Evolutionary conservation across 2,113 vertebrate species (phyloP).

Genomic region (Callionymus lyra): DNA sequence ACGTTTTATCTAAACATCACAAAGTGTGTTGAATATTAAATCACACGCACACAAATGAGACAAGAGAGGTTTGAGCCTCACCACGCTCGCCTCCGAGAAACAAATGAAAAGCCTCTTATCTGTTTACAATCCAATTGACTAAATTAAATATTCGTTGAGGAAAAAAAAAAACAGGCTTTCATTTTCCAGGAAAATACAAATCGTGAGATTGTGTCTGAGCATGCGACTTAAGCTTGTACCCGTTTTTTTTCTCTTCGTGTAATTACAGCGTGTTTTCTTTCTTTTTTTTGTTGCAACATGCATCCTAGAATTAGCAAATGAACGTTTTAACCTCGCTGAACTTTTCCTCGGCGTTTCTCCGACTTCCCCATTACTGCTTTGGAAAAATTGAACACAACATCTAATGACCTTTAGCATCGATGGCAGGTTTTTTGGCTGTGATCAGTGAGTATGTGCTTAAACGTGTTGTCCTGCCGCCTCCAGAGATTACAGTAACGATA

Average conservation of each 20-base stretch:
- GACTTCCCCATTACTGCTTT: slow-evolving; percentile 47
- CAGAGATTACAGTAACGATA: slow-evolving; percentile 69
- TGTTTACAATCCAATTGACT: slow-evolving; percentile 25
- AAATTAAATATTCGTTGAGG: slow-evolving; percentile 35
- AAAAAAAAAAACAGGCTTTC: slow-evolving; percentile 37
- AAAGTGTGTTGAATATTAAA: too few species aligned
- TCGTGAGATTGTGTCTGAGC: slow-evolving; percentile 22
- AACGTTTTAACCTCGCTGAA: slow-evolving; percentile 62
- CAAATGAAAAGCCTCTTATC: slow-evolving; percentile 6
- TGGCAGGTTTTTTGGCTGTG: slow-evolving; percentile 63
- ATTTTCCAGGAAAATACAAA: slow-evolving; percentile 47
- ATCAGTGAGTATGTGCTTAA: slow-evolving; percentile 63
- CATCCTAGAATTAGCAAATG: slow-evolving; percentile 66
- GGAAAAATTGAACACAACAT: slow-evolving; percentile 49
- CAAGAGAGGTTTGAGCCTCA: too few species aligned
- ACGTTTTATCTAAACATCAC: too few species aligned
- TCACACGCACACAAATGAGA: too few species aligned
- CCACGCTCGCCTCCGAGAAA: too few species aligned
- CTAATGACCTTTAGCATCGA: slow-evolving; percentile 68
- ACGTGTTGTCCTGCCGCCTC: slow-evolving; percentile 58
- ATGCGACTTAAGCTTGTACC: slow-evolving; percentile 44
- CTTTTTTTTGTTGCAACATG: slow-evolving; percentile 63
- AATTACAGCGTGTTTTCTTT: slow-evolving; percentile 65
- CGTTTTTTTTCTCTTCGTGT: slow-evolving; percentile 44
- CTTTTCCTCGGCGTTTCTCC: slow-evolving; percentile 35